These are phyloP conservation scores for Platerodrilus igneus DNA, from an alignment of 2,888 invertebrate species.

Conservation along the genomic window DNA sequence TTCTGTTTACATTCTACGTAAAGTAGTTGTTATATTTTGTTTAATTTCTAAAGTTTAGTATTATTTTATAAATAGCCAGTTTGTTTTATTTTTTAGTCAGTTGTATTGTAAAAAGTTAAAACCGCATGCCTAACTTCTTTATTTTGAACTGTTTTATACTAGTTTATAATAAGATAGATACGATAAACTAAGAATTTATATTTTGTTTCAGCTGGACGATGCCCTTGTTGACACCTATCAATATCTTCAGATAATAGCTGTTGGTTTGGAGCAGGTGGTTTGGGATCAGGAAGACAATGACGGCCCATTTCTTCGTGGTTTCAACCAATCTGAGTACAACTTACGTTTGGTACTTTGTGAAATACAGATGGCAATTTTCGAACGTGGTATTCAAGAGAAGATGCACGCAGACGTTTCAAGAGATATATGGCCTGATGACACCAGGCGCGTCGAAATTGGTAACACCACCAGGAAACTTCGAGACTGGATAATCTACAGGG, in stretches of 20 bases:
- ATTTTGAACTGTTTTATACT: too few species aligned
- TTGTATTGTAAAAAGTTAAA: too few species aligned
- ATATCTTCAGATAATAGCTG: constrained; percentile 66
- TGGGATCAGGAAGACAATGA: constrained; percentile 55
- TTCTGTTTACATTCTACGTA: too few species aligned
- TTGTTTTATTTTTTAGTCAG: too few species aligned
- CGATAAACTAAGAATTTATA: too few species aligned
- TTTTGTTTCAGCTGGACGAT: constrained; percentile 25
- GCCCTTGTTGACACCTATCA: constrained; percentile 54
- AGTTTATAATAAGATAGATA: too few species aligned
- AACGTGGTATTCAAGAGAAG: constrained; percentile 47
- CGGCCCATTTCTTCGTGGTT: constrained; percentile 49
- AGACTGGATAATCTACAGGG: constrained; percentile 60
- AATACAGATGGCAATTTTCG: constrained; percentile 57
- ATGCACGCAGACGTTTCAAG: constrained; percentile 50
- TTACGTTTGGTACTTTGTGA: constrained; percentile 64
- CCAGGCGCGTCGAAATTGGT: constrained; percentile 39
- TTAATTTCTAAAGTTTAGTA: too few species aligned
- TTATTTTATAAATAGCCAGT: too few species aligned
- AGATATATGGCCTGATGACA: constrained; percentile 46
- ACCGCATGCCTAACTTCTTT: too few species aligned
- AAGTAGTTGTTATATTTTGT: too few species aligned
- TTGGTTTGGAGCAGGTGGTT: constrained; percentile 63
- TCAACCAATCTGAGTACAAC: constrained; percentile 57
- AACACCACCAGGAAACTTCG: constrained; percentile 50